phyloP scores from a whole-genome alignment of 2,888 invertebrate genomes.

The Dryococelus australis region DNA sequence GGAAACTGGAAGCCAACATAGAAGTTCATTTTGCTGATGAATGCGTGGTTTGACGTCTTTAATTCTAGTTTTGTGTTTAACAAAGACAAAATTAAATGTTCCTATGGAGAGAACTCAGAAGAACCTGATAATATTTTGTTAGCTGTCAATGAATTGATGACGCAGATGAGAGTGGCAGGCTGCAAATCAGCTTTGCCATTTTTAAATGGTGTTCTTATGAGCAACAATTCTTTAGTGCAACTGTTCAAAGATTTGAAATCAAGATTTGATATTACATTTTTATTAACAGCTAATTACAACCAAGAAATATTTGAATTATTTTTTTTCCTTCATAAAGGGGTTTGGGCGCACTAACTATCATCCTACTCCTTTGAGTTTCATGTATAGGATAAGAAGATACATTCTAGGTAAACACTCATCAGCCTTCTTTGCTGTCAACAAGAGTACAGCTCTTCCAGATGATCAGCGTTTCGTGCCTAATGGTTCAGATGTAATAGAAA shows the following conservation, averaged over 20 bases:
- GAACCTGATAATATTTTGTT: not conserved
- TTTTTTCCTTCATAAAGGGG: not conserved
- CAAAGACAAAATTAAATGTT: no score
- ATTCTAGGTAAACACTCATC: not conserved
- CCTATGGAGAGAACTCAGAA: not conserved
- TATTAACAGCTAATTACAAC: not conserved
- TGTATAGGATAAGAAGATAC: not conserved
- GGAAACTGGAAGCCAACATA: no score
- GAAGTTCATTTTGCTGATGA: no score
- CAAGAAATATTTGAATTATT: not conserved
- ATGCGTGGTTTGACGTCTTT: no score
- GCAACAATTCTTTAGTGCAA: no score
- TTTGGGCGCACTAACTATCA: not conserved
- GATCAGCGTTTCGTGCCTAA: not conserved
- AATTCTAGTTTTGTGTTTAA: no score
- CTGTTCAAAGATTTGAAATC: no score
- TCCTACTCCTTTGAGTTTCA: no score
- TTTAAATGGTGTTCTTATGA: no score
- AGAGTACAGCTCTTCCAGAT: not conserved
- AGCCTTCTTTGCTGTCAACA: not conserved
- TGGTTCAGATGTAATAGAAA: not conserved
- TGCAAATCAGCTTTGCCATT: not conserved
- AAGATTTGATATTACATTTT: not conserved
- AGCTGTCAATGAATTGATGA: not conserved
- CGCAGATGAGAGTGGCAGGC: not conserved